Conservation (phyloP, 2,888 invertebrate genomes). For the Magallana nippona region DNA sequence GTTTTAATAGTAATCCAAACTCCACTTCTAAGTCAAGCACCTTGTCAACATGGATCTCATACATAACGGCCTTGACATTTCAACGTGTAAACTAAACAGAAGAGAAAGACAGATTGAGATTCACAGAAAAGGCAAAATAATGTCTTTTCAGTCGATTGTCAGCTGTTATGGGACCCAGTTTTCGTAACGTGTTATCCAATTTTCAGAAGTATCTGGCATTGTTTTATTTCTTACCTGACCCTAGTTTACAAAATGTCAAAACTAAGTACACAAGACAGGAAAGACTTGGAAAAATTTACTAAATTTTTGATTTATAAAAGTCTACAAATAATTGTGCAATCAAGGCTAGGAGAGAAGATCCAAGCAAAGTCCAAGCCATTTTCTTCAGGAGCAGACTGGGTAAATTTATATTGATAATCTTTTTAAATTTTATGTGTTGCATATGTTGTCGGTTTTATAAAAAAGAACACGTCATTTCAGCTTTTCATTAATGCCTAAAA, state of each 20-base stretch:
- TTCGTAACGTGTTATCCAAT: neutral
- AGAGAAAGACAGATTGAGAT: neutral
- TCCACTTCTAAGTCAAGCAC: neutral
- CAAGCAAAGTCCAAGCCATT: slow-evolving; percentile 89
- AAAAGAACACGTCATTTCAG: too few relatives aligned
- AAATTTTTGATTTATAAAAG: slow-evolving; percentile 93
- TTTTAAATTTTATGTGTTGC: too few relatives aligned
- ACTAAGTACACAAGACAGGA: slow-evolving; percentile 80
- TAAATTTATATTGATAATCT: slow-evolving; percentile 78
- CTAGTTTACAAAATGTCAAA: slow-evolving; percentile 50
- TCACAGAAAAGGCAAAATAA: neutral
- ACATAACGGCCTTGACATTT: slow-evolving; percentile 42
- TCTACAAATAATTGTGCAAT: slow-evolving; percentile 94
- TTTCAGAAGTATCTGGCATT: neutral
- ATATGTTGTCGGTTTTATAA: too few relatives aligned
- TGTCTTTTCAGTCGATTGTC: neutral
- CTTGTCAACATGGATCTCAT: neutral
- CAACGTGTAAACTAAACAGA: slow-evolving; percentile 48
- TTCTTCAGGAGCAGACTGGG: slow-evolving; percentile 91
- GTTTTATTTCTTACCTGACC: neutral
- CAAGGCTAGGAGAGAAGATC: slow-evolving; percentile 92
- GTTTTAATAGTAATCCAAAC: neutral
- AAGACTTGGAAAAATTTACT: slow-evolving; percentile 93
- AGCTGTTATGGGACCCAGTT: neutral
- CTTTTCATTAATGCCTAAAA: too few relatives aligned